These are phyloP conservation scores for Stenodema calcarata DNA, from an alignment of 2,888 invertebrate genomes.

Conservation along the genomic window DNA sequence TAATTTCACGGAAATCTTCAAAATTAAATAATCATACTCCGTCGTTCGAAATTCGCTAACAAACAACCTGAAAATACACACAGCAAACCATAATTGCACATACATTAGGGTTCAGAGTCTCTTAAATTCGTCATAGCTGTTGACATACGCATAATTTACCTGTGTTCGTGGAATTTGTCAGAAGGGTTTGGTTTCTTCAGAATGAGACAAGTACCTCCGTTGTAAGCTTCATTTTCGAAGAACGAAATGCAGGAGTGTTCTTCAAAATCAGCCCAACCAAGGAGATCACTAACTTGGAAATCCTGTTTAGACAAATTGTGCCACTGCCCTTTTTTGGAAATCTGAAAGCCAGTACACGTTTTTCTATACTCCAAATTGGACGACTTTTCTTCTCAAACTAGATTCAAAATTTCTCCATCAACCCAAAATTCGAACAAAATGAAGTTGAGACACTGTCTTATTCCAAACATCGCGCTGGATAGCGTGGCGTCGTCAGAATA, in stretches of 20 bases:
- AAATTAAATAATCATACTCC: conserved; percentile 34
- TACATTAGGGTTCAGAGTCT: background rate
- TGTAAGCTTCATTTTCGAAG: conserved; percentile 48
- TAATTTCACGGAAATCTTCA: conserved; percentile 30
- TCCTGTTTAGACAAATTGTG: conserved; percentile 69
- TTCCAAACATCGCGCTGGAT: no score
- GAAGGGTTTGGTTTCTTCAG: conserved; percentile 23
- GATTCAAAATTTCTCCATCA: no score
- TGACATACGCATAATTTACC: background rate
- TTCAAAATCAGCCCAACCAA: conserved; percentile 33
- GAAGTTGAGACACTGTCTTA: no score
- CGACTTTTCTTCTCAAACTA: background rate
- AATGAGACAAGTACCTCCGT: conserved; percentile 51
- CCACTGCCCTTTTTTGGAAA: conserved; percentile 64
- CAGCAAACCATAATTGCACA: background rate
- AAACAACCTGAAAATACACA: conserved; percentile 28
- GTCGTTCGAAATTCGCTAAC: conserved; percentile 39
- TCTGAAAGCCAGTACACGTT: conserved; percentile 59
- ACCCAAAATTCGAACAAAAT: no score
- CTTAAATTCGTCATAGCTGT: background rate
- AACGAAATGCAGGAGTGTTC: conserved; percentile 40
- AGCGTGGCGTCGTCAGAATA: no score
- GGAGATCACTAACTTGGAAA: conserved; percentile 63
- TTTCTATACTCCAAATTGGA: background rate
- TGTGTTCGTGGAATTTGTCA: conserved; percentile 27